Conservation (phyloP, 2,113 vertebrate genomes). For the Myiopsitta monachus region DNA sequence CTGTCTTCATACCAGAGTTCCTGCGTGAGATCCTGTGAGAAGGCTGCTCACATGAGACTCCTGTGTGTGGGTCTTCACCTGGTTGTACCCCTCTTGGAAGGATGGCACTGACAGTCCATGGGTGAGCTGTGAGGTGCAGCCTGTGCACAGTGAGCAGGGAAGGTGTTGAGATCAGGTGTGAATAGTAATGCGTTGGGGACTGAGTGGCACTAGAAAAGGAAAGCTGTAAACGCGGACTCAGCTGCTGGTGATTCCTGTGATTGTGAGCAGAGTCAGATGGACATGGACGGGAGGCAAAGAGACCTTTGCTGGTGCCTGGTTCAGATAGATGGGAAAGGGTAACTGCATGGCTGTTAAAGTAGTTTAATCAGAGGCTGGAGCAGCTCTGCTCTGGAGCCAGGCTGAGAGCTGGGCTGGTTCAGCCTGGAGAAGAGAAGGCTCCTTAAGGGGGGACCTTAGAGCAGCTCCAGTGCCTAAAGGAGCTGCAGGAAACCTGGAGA, state of each 20-base stretch:
- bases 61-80: accelerated
- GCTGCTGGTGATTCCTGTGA: accelerated
- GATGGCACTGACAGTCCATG: accelerated
- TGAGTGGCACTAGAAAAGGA: not conserved
- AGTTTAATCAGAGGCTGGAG: not conserved
- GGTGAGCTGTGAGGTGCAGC: not conserved
- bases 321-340: not conserved
- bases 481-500: not conserved
- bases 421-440: not conserved
- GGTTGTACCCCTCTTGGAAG: not conserved
- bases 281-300: not conserved
- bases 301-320: not conserved
- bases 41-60: accelerated
- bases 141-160: not conserved
- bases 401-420: not conserved
- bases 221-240: not conserved
- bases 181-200: accelerated
- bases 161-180: not conserved
- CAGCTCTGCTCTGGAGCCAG: not conserved
- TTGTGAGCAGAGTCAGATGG: not conserved
- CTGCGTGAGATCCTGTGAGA: accelerated
- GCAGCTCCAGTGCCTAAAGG: not conserved
- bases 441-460: not conserved
- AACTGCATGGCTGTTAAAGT: not conserved
- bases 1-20: not conserved